These are phyloP conservation scores for Hydractinia echinata DNA, from an alignment of 30 jellyfish, hydroid and myxozoan species.

Conservation along the genomic window DNA sequence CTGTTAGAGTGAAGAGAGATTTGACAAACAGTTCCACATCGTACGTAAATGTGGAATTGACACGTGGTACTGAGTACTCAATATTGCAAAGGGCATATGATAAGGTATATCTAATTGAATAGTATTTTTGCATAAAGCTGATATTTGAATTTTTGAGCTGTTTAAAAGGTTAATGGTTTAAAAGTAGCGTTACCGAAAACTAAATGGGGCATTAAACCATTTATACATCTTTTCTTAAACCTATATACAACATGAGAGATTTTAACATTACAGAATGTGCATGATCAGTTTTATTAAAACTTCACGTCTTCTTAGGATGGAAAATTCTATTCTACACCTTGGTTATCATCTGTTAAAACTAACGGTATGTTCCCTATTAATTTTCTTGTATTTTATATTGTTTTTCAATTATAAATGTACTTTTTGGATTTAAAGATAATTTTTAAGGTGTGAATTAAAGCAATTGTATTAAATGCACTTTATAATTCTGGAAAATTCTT, in stretches of 20 bases:
- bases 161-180: not conserved
- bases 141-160: not conserved
- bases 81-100: slow-evolving; percentile 54
- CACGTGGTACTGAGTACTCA: slow-evolving; percentile 42
- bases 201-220: not conserved
- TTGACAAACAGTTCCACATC: slow-evolving; percentile 21
- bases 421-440: too few species aligned
- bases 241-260: not conserved
- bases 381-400: not conserved
- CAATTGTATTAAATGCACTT: too few species aligned
- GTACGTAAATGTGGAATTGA: slow-evolving; percentile 47
- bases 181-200: not conserved
- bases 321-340: slow-evolving; percentile 42
- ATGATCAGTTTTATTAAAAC: not conserved
- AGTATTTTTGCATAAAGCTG: not conserved
- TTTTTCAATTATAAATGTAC: too few species aligned
- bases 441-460: too few species aligned
- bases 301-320: not conserved
- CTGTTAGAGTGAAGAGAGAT: not conserved
- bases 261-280: not conserved
- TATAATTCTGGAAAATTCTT: too few species aligned
- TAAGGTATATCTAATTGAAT: slow-evolving; percentile 15
- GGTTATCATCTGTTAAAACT: slow-evolving; percentile 59
- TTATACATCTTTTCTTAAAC: not conserved
- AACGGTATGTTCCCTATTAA: not conserved